These are phyloP conservation scores for Torymus tubicola DNA, from an alignment of 2,888 invertebrate genomes.

Conservation along the genomic window DNA sequence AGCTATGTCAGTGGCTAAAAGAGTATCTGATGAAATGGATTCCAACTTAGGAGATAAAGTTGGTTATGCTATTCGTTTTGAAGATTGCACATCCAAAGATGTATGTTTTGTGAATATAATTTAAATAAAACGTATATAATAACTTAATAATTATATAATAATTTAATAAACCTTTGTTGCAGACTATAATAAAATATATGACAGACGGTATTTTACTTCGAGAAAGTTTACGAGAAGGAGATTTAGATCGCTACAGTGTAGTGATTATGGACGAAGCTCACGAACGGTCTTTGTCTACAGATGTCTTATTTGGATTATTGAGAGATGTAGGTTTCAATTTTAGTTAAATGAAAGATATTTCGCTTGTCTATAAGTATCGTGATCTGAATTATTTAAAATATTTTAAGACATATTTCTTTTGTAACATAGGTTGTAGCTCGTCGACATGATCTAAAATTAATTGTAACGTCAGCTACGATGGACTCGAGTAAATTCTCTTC, in stretches of 20 bases:
- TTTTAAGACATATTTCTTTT: constrained; percentile 9
- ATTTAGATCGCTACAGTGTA: constrained; percentile 97
- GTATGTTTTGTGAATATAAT: neutral
- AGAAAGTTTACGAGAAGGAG: constrained; percentile 96
- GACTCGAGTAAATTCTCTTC: constrained; percentile 97
- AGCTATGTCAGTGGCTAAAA: constrained; percentile 99
- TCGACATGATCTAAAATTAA: constrained; percentile 93
- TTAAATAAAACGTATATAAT: neutral
- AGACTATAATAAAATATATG: constrained; percentile 98
- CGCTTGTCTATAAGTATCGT: no score
- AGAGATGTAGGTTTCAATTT: constrained; percentile 83
- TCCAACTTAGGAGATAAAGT: constrained; percentile 93
- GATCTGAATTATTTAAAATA: neutral
- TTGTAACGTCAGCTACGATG: constrained; percentile 99
- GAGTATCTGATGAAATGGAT: constrained; percentile 98
- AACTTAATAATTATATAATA: constrained; percentile 1
- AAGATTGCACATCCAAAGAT: constrained; percentile 96
- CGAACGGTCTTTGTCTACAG: constrained; percentile 97
- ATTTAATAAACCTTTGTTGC: constrained; percentile 42
- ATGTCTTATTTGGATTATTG: constrained; percentile 96
- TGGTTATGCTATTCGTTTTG: constrained; percentile 99
- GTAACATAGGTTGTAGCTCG: constrained; percentile 88
- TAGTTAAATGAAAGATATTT: constrained; percentile 14
- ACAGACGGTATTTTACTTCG: constrained; percentile 98
- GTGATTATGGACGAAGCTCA: constrained; percentile 99